phyloP scores from a whole-genome alignment of 2,888 invertebrate species.

The Perithous albicinctus region DNA sequence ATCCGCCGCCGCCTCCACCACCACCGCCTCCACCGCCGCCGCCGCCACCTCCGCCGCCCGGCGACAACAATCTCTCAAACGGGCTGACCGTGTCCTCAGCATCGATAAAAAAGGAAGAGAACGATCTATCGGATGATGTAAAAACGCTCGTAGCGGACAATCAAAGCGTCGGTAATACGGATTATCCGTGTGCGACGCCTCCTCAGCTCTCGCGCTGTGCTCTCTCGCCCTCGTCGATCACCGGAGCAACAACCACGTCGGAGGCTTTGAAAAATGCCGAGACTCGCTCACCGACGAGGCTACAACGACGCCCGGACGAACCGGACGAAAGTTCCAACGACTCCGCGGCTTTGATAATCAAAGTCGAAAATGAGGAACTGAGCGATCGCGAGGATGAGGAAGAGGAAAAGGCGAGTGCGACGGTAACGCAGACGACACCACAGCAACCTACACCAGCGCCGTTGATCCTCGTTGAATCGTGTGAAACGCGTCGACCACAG shows the following conservation, averaged over 20 bases:
- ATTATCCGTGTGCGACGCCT: neutral
- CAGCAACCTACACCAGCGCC: neutral
- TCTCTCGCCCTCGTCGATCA: neutral
- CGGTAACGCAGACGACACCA: neutral
- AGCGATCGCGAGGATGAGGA: constrained; percentile 82
- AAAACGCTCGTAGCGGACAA: neutral
- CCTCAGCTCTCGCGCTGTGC: neutral
- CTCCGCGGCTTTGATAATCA: constrained; percentile 84
- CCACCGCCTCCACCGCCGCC: constrained; percentile 6
- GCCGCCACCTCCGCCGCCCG: constrained; percentile 18
- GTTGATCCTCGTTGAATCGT: constrained; percentile 33
- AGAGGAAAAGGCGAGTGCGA: constrained; percentile 62
- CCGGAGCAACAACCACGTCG: neutral
- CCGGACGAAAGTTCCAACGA: constrained; percentile 84
- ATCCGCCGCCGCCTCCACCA: constrained; percentile 14
- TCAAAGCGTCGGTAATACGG: neutral
- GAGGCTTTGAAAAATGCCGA: neutral
- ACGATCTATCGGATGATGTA: neutral
- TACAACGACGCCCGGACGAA: constrained; percentile 76
- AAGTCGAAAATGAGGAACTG: constrained; percentile 83
- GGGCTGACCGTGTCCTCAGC: constrained; percentile 77
- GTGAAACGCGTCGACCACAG: constrained; percentile 44
- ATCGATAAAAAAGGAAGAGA: constrained; percentile 35
- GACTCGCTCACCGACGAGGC: neutral
- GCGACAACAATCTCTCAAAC: constrained; percentile 80